Evolutionary conservation across 2,888 invertebrate species (phyloP).

Genomic region (Quadriops clusia): DNA sequence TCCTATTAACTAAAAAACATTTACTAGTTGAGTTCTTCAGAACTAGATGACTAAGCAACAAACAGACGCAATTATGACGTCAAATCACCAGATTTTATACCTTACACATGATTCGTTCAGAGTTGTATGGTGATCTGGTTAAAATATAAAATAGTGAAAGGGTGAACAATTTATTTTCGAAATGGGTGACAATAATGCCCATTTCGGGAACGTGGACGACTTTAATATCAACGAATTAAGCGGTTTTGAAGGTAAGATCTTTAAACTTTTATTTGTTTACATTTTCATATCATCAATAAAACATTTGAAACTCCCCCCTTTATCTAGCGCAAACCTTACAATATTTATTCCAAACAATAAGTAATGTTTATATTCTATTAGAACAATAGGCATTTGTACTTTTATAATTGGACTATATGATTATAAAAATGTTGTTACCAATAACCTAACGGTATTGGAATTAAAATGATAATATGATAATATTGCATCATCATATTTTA

Average conservation of each 20-base stretch:
- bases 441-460: constrained; percentile 1
- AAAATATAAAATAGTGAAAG: constrained; percentile 26
- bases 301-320: too few relatives aligned
- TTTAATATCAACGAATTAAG: constrained; percentile 56
- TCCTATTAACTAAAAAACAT: too few relatives aligned
- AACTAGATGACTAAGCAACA: too few relatives aligned
- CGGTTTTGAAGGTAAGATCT: constrained; percentile 53
- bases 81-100: constrained; percentile 49
- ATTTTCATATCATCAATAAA: constrained; percentile 12
- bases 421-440: too few relatives aligned
- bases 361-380: too few relatives aligned
- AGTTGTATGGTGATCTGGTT: constrained; percentile 26
- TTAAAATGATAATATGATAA: constrained; percentile 1
- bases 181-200: constrained; percentile 34
- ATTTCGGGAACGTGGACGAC: constrained; percentile 40
- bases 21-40: too few relatives aligned
- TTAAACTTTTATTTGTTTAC: constrained; percentile 9
- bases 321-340: too few relatives aligned
- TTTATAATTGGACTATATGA: too few relatives aligned
- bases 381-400: too few relatives aligned
- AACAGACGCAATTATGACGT: constrained; percentile 41
- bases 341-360: too few relatives aligned
- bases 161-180: constrained; percentile 28
- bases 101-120: constrained; percentile 45
- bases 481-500: constrained; percentile 31